These are phyloP conservation scores for Strigops habroptila DNA, from an alignment of 2,113 vertebrate genomes.

Conservation along the genomic window DNA sequence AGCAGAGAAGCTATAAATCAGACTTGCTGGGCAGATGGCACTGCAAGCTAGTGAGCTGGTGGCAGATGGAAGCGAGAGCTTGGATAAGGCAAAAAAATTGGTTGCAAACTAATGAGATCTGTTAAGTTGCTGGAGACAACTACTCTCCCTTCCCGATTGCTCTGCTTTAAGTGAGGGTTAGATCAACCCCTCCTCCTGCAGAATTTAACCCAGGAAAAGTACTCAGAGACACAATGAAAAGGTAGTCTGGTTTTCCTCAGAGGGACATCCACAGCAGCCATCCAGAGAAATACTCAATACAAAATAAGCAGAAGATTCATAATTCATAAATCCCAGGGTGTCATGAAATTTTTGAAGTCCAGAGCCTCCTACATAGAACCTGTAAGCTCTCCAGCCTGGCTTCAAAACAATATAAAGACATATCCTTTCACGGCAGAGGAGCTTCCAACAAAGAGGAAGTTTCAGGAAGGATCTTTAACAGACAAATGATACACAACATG, in stretches of 20 bases:
- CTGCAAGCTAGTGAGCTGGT: neutral
- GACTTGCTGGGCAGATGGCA: slow-evolving; percentile 59
- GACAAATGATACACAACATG: neutral
- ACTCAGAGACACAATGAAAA: neutral
- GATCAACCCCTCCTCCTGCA: neutral
- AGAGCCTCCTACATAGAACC: neutral
- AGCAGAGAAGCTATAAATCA: slow-evolving; percentile 40
- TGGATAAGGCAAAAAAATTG: neutral
- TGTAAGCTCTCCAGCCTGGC: neutral
- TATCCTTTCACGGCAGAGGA: neutral
- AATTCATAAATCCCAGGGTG: neutral
- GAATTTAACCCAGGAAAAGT: neutral
- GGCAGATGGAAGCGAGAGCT: slow-evolving; percentile 60
- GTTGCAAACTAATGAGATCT: slow-evolving; percentile 58
- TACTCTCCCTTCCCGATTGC: neutral
- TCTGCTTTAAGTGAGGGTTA: neutral
- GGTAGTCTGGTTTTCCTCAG: neutral
- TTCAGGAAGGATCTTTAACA: neutral
- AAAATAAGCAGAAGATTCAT: neutral
- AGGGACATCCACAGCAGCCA: neutral
- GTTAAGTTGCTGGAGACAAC: neutral
- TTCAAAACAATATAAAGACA: neutral
- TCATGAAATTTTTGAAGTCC: neutral
- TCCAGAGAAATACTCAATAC: neutral
- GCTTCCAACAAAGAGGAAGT: neutral